A percentile compares a stretch with the other conserved stretches of the same genome.
These are phyloP conservation scores for Coreoperca whiteheadi DNA, from an alignment of 2,113 vertebrate genomes.

Conservation along the genomic window DNA sequence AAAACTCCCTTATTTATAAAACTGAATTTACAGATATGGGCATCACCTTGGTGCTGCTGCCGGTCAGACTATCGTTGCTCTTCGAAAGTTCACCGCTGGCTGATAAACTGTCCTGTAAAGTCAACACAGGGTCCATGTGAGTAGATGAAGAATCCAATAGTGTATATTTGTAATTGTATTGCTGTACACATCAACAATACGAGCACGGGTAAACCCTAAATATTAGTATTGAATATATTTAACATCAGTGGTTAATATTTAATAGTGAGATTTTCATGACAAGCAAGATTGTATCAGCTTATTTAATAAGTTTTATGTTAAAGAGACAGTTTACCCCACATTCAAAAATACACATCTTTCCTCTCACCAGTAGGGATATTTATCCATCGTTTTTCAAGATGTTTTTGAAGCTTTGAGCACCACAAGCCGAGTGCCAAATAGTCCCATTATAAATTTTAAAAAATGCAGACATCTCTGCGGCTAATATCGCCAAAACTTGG, in stretches of 20 bases:
- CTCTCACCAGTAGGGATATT: too few species aligned
- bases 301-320: not conserved
- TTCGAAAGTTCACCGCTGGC: constrained; percentile 59
- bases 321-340: too few species aligned
- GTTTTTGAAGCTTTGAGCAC: too few species aligned
- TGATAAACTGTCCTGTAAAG: constrained; percentile 53
- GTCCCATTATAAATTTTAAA: too few species aligned
- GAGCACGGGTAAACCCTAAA: not conserved
- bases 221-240: not conserved
- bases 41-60: constrained; percentile 56
- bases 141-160: not conserved
- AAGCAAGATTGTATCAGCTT: not conserved
- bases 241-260: not conserved
- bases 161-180: not conserved
- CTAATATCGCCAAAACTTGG: too few species aligned
- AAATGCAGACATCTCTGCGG: too few species aligned
- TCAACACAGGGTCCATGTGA: not conserved
- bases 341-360: too few species aligned
- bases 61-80: constrained; percentile 67
- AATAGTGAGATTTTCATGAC: not conserved
- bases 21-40: not conserved
- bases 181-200: not conserved
- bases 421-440: too few species aligned
- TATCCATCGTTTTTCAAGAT: too few species aligned
- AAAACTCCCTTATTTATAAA: not conserved